Percentiles rank a stretch among this genome's conserved stretches.
Conservation (phyloP, 2,113 vertebrate genomes). For the Rhineura floridana region DNA sequence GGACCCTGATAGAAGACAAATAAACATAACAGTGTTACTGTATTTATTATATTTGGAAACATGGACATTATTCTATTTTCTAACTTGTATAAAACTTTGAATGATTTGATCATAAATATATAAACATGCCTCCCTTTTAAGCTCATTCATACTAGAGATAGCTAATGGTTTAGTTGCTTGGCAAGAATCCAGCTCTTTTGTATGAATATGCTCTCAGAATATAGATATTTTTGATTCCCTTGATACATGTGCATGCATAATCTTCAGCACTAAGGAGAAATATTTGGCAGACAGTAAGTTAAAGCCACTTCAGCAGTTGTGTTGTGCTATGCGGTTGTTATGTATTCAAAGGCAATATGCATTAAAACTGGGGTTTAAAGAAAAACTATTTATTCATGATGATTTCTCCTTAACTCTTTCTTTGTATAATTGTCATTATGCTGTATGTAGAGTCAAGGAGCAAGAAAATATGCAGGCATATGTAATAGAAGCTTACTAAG, state of each 20-base stretch:
- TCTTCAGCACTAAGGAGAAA: not conserved
- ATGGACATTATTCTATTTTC: not conserved
- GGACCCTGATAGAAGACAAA: not conserved
- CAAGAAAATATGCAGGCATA: not conserved
- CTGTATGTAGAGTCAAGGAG: not conserved
- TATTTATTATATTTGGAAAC: not conserved
- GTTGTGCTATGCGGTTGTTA: not conserved
- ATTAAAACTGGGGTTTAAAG: not conserved
- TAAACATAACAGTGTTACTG: not conserved
- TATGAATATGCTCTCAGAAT: not conserved
- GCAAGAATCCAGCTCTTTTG: not conserved
- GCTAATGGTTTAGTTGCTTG: not conserved
- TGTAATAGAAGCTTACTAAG: not conserved
- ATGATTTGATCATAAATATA: not conserved
- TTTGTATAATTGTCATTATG: not conserved
- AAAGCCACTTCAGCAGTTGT: not conserved
- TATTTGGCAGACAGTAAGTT: not conserved
- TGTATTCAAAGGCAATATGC: not conserved
- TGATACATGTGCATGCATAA: not conserved
- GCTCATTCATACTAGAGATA: not conserved
- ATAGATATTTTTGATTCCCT: accelerated
- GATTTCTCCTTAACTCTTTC: not conserved
- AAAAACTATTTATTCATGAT: not conserved
- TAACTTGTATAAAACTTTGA: not conserved
- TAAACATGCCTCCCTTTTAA: not conserved